Percentiles rank a stretch among this genome's conserved stretches.
Evolutionary conservation across 2,797 vertebrate species (phyloP).

Genomic region (Alfaro cultratus): DNA sequence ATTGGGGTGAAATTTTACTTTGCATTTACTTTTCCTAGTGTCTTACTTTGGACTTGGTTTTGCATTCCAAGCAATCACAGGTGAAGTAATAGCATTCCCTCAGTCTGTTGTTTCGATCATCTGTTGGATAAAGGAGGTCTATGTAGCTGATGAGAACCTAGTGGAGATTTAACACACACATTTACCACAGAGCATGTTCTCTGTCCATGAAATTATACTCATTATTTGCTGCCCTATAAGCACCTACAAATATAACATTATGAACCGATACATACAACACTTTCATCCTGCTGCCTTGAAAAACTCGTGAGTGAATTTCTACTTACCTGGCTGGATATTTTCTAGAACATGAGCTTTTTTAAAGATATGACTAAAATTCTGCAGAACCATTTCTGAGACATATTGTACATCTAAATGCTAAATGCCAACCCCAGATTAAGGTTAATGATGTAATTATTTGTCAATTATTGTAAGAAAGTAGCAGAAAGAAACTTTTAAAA

Average conservation of each 20-base stretch:
- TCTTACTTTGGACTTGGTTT: constrained; percentile 86
- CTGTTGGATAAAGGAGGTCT: constrained; percentile 94
- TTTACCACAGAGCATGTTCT: neutral
- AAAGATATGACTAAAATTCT: neutral
- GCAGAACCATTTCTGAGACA: neutral
- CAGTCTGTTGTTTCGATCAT: constrained; percentile 90
- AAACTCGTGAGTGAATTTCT: neutral
- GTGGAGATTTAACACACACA: constrained; percentile 6
- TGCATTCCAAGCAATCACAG: constrained; percentile 91
- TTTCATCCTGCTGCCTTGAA: neutral
- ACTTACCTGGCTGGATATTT: neutral
- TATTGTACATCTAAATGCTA: neutral
- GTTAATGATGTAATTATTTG: neutral
- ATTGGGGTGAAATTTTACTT: neutral
- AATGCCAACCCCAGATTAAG: neutral
- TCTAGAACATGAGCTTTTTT: neutral
- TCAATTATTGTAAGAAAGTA: neutral
- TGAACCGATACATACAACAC: neutral
- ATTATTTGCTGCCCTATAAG: neutral
- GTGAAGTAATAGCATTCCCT: constrained; percentile 92
- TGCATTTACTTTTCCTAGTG: neutral
- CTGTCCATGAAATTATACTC: neutral
- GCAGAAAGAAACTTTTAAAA: neutral
- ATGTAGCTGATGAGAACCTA: constrained; percentile 97
- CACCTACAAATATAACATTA: neutral